Percentiles rank a stretch among this genome's conserved stretches.
These are phyloP conservation scores for Acanthosepion pharaonis DNA, from an alignment of 2,888 invertebrate genomes.

Conservation along the genomic window DNA sequence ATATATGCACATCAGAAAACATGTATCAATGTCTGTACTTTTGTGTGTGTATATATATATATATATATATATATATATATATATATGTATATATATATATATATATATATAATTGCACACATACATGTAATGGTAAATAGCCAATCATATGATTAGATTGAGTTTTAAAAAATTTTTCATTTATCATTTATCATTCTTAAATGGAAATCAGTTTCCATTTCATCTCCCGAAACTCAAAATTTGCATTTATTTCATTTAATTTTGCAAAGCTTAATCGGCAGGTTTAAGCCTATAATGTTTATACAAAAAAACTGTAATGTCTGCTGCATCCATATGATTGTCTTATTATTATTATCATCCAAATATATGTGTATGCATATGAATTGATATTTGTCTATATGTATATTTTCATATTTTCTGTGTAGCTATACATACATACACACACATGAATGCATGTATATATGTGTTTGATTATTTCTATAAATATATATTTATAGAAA, in stretches of 20 bases:
- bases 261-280: neutral
- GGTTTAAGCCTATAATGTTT: neutral
- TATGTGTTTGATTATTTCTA: neutral
- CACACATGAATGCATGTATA: neutral
- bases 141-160: conserved; percentile 33
- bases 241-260: neutral
- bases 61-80: neutral
- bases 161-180: neutral
- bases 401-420: neutral
- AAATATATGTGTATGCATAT: neutral
- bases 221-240: conserved; percentile 13
- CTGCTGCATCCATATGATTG: neutral
- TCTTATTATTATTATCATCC: neutral
- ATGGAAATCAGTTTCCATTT: neutral
- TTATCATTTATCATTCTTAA: neutral
- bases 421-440: neutral
- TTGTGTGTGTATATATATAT: neutral
- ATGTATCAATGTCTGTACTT: neutral
- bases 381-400: neutral
- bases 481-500: neutral
- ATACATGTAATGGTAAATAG: neutral
- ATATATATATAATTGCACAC: conserved; percentile 34
- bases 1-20: neutral
- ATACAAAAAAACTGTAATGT: neutral
- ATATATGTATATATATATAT: conserved; percentile 40